Evolutionary conservation across 2,888 invertebrate species (phyloP), one percentile per base, ranked within the genome.

Genomic region (Toxonevra muliebris): DNA sequence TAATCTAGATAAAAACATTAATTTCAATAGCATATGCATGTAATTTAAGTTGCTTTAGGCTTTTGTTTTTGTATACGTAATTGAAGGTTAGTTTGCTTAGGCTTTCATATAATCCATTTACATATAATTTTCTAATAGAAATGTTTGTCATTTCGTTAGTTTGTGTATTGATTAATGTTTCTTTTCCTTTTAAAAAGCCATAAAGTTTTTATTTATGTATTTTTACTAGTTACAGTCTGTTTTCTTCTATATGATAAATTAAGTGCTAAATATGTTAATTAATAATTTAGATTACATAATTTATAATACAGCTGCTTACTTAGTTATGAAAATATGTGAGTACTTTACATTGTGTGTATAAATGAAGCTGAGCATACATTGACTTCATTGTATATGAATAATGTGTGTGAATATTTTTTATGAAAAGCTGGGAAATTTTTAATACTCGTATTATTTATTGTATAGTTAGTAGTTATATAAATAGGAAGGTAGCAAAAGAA

Each of bases 241-340:
- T 12, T 55, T 30, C 7, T 62, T 42, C 52, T 15, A 42, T 48
- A 43, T 61, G 65, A 66, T 66, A 57, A 70, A 70, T 70, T 70
- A 67, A 61, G 70, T 70, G 70, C 60, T 70, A 67, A 67, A 67
- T 70, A 66, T 69, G 69, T 60, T 66, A 69, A 69, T 69, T 66
- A 52, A 62, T 68, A 17, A 5, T 17, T 20, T 40, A 48, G 11
- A 13, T 45, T 59, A 42, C 19, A 61, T 65, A 61, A 66, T 61
- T 61, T 57, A 4, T 62, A 62, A 53, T 43, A 17, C 54, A n/a
- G 30, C 43, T 59, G 43, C 42, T 8, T 42, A n/a, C 40, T 42
- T n/a, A 8, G n/a, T 48, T 54, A 7, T 2, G 3, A 17, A 13
- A 2, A 54, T 19, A 54, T 19, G 54, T 15, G n/a, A 10, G 20